Evolutionary conservation across 1,140 invertebrate species (phyloP).

Genomic region (Tetraneura akinire): DNA sequence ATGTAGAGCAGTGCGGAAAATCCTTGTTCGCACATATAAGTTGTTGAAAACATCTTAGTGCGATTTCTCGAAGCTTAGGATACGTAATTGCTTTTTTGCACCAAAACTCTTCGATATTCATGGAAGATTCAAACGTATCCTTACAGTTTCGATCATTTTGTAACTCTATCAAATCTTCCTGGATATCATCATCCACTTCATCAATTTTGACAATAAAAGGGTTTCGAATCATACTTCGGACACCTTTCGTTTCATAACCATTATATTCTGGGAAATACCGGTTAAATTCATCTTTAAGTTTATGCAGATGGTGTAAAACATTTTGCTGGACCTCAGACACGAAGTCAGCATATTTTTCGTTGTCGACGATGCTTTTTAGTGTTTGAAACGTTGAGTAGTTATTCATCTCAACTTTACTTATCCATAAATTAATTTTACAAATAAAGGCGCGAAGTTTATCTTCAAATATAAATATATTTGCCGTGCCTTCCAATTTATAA

Average conservation of each 20-base stretch:
- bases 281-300: too few relatives aligned
- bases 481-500: constrained; percentile 52
- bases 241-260: neutral
- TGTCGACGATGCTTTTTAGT: constrained; percentile 18
- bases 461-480: constrained; percentile 54
- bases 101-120: constrained; percentile 44
- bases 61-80: constrained; percentile 15
- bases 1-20: neutral
- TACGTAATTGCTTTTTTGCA: constrained; percentile 34
- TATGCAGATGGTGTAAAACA: constrained; percentile 20
- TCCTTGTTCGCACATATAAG: neutral
- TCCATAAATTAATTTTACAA: constrained; percentile 49
- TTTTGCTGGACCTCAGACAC: constrained; percentile 34
- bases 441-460: constrained; percentile 49
- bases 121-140: constrained; percentile 34
- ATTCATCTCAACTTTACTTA: constrained; percentile 31
- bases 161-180: constrained; percentile 28
- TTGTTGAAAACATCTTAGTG: neutral
- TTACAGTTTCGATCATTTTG: constrained; percentile 26
- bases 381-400: constrained; percentile 36
- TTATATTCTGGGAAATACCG: too few relatives aligned
- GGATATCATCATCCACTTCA: constrained; percentile 15
- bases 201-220: neutral
- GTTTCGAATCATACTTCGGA: neutral
- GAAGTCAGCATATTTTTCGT: constrained; percentile 31